These are phyloP conservation scores for Urosaurus nigricauda DNA, from an alignment of 2,797 vertebrate genomes.

Conservation along the genomic window DNA sequence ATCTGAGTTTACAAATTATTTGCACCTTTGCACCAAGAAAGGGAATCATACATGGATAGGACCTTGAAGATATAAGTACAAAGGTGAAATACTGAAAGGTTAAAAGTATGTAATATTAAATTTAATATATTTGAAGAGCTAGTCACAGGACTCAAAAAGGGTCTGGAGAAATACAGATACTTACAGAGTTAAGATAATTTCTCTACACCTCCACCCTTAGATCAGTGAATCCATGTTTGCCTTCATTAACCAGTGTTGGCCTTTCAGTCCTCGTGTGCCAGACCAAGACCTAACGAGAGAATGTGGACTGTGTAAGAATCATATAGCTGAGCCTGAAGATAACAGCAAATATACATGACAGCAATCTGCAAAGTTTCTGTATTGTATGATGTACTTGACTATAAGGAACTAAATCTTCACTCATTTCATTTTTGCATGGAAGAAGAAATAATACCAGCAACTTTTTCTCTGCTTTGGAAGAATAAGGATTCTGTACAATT, in stretches of 20 bases:
- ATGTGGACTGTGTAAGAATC: slow-evolving; percentile 16
- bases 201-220: slow-evolving; percentile 86
- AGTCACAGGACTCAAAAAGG: neutral
- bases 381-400: neutral
- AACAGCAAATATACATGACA: neutral
- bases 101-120: neutral
- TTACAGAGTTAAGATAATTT: slow-evolving; percentile 56
- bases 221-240: slow-evolving; percentile 91
- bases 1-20: neutral
- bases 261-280: slow-evolving; percentile 93
- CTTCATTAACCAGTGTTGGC: slow-evolving; percentile 89
- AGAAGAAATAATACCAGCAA: too few relatives aligned
- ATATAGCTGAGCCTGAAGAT: neutral
- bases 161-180: slow-evolving; percentile 54
- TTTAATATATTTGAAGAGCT: neutral
- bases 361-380: fast-evolving
- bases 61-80: neutral
- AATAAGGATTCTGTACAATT: too few relatives aligned
- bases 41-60: neutral
- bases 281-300: slow-evolving; percentile 84
- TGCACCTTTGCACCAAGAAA: neutral
- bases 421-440: too few relatives aligned
- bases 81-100: neutral
- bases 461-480: too few relatives aligned
- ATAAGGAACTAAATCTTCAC: neutral